Evolutionary conservation across 1,140 invertebrate species (phyloP), one percentile per base, ranked within the genome.

Genomic region (Oscheius sp.): DNA sequence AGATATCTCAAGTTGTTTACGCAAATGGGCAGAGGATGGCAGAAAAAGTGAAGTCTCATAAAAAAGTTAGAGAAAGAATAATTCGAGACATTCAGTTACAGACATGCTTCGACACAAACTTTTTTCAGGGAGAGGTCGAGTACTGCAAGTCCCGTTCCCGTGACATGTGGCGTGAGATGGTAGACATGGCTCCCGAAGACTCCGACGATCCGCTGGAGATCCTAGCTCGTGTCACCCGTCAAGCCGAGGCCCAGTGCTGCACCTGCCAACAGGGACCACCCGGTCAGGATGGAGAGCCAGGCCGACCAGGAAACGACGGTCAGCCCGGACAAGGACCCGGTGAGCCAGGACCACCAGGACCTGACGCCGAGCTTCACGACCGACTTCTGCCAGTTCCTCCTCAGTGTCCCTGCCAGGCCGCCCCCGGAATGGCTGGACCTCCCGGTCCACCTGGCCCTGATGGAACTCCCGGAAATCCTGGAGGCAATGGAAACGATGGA

Each of bases 151-250:
- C 78, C 23, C 77, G 82, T 3, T 75, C 78, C 7, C 74, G 78
- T 3, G 83, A 83, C 58, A 84, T 83, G 81, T 83, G 82, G 82
- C 61, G 72, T 4, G 76, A 84, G 70, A 84, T 83, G 83, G 71
- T 83, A 20, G 82, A 83, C 23, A 77, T 83, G 20, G 79, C 75
- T 23, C 68, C 82, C 4, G 68, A 77, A 35, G 73, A 63, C 7
- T 23, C 46, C 28, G 63, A 70, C 34, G 77, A 76, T 49, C 20
- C 75, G n/a, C 63, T 64, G n/a, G 82, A 63, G 52, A 45, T 80
- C 45, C 64, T 77, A 20, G 49, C 55, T n/a, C 83, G 76, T 73
- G 74, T 71, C n/a, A 69, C 80, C 10, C 80, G 79, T 80, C 79
- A 80, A 35, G 77, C 77, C 20, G 82, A 84, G 29, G 71, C 79